Evolutionary conservation across 2,888 invertebrate species (phyloP).

Genomic region (Serripes groenlandicus): DNA sequence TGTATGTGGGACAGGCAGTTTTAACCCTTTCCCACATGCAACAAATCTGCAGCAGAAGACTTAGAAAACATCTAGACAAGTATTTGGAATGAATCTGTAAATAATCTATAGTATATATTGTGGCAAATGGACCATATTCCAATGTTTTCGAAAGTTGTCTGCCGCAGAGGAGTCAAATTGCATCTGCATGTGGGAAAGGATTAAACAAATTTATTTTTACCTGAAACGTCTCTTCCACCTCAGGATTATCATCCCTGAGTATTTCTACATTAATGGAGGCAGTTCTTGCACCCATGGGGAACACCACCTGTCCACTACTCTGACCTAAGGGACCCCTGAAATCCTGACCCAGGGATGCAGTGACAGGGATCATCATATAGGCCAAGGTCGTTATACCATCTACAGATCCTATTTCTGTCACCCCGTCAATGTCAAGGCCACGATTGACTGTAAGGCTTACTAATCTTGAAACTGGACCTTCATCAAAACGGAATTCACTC

Average conservation of each 20-base stretch:
- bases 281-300: conserved; percentile 71
- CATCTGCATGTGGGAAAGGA: background rate
- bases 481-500: conserved; percentile 79
- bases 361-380: conserved; percentile 62
- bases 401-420: conserved; percentile 77
- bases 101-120: too few species aligned
- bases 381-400: conserved; percentile 73
- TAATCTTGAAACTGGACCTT: conserved; percentile 68
- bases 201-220: conserved; percentile 31
- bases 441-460: conserved; percentile 74
- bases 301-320: conserved; percentile 76
- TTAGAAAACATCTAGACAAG: too few species aligned
- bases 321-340: conserved; percentile 68
- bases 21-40: too few species aligned
- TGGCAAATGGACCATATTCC: too few species aligned
- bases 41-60: too few species aligned
- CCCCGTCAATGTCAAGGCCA: conserved; percentile 78
- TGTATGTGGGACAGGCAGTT: too few species aligned
- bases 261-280: conserved; percentile 77
- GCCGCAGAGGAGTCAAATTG: too few species aligned
- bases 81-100: too few species aligned
- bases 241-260: conserved; percentile 80
- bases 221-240: conserved; percentile 79
- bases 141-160: too few species aligned
- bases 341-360: conserved; percentile 75